A percentile compares a stretch with the other conserved stretches of the same genome.
phyloP scores from a whole-genome alignment of 2,797 vertebrate species.

The Lithobates sylvaticus region DNA sequence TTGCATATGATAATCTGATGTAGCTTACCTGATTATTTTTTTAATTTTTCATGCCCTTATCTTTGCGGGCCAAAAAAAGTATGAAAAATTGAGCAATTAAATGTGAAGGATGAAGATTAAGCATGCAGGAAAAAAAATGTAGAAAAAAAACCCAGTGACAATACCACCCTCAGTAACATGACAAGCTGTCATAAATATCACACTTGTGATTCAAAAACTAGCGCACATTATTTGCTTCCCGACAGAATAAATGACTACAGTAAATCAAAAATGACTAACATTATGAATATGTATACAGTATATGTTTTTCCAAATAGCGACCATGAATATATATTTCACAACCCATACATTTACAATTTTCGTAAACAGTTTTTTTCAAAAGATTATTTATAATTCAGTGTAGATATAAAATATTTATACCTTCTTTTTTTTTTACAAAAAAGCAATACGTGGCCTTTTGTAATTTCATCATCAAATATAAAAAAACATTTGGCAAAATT shows the following conservation, averaged over 20 bases:
- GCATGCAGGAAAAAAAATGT: background rate
- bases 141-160: background rate
- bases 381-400: background rate
- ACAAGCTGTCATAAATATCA: constrained; percentile 15
- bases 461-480: background rate
- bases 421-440: background rate
- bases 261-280: constrained; percentile 10
- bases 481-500: constrained; percentile 22
- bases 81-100: background rate
- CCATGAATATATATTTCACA: background rate
- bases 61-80: background rate
- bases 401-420: constrained; percentile 20
- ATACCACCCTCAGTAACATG: background rate
- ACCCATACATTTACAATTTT: background rate
- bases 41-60: too few species aligned
- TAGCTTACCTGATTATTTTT: too few species aligned
- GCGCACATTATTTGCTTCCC: background rate
- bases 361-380: background rate
- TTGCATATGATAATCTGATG: too few species aligned
- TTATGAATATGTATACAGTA: constrained; percentile 1
- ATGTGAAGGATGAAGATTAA: background rate
- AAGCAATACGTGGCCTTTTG: background rate
- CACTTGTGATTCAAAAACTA: constrained; percentile 8
- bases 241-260: constrained; percentile 10
- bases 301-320: background rate